These are phyloP conservation scores for Mamestra configurata DNA, from an alignment of 1,140 invertebrate species.

Conservation along the genomic window DNA sequence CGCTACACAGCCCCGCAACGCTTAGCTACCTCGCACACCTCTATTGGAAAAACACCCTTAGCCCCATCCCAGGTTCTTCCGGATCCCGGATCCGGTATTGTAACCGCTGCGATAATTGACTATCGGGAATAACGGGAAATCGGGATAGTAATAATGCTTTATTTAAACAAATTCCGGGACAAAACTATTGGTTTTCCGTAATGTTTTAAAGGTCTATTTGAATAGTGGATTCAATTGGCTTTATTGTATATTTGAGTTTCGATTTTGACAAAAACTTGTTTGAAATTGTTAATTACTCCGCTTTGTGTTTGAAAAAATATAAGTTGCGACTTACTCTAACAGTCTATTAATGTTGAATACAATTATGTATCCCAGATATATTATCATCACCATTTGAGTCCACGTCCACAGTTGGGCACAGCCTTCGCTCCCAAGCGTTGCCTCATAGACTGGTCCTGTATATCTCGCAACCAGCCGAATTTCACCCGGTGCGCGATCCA, in stretches of 20 bases:
- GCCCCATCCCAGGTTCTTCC: not conserved
- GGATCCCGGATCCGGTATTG: not conserved
- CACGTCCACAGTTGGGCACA: too few relatives aligned
- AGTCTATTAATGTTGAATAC: too few relatives aligned
- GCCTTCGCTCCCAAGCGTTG: too few relatives aligned
- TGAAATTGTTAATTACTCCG: not conserved
- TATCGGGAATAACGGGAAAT: not conserved
- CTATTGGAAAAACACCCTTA: not conserved
- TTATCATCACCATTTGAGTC: too few relatives aligned
- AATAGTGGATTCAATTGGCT: not conserved
- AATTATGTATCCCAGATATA: too few relatives aligned
- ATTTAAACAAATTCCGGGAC: not conserved
- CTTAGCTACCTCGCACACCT: too few relatives aligned
- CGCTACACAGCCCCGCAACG: too few relatives aligned
- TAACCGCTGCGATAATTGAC: not conserved
- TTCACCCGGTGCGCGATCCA: too few relatives aligned
- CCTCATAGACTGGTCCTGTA: too few relatives aligned
- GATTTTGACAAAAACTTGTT: not conserved
- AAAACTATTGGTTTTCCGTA: not conserved
- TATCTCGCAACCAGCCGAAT: too few relatives aligned
- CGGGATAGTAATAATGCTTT: not conserved
- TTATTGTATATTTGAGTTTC: not conserved
- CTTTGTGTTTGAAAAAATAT: too few relatives aligned
- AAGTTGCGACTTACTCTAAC: too few relatives aligned
- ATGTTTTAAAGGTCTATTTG: not conserved